A percentile compares a stretch with the other conserved stretches of the same genome.
phyloP scores from a whole-genome alignment of 2,797 vertebrate genomes.

The Diglossa cyanea region DNA sequence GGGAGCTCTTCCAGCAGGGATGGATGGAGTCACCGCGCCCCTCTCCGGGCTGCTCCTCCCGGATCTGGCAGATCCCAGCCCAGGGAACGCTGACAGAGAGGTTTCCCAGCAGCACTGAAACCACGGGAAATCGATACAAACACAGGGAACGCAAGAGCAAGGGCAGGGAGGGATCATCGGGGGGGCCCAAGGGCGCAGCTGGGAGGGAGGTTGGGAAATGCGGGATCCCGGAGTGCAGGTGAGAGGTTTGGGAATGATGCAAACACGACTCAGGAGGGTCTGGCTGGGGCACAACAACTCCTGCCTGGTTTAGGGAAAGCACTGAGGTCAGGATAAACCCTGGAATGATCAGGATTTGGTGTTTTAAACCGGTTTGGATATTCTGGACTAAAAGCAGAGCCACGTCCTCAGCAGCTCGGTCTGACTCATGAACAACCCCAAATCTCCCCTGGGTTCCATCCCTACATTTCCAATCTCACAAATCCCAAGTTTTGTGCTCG shows the following conservation, averaged over 20 bases:
- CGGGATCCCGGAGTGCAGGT: neutral
- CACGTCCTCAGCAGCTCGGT: too few species aligned
- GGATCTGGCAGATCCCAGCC: neutral
- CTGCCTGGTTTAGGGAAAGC: neutral
- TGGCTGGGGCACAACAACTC: neutral
- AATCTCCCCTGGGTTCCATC: accelerated
- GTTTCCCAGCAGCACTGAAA: neutral
- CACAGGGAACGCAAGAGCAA: accelerated
- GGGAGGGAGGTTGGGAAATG: neutral
- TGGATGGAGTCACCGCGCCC: neutral
- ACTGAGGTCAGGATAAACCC: neutral
- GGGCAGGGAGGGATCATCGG: accelerated
- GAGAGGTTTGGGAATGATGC: neutral
- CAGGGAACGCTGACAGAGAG: accelerated
- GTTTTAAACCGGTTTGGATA: accelerated
- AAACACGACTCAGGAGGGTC: neutral
- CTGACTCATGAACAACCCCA: neutral
- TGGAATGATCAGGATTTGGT: accelerated
- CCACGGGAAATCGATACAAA: accelerated
- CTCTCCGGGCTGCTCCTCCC: neutral
- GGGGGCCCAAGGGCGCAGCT: neutral
- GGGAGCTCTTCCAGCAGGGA: neutral
- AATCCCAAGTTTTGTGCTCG: accelerated
- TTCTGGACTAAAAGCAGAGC: neutral
- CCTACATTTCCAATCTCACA: accelerated